Evolutionary conservation across 2,888 invertebrate species (phyloP).

Genomic region (Cephus rjabovi): DNA sequence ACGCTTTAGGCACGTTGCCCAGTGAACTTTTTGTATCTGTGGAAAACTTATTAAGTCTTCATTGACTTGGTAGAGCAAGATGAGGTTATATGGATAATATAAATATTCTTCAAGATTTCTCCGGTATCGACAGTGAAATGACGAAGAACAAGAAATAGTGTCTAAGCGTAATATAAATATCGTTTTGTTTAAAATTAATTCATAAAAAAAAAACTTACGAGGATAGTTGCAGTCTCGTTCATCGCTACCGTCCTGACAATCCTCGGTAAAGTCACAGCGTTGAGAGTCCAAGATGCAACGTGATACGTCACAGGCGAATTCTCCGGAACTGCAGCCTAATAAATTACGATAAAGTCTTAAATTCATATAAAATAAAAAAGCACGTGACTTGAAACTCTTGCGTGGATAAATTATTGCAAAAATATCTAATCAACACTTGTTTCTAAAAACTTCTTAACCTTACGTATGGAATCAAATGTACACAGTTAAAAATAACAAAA

Average conservation of each 20-base stretch:
- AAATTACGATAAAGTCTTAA: conserved; percentile 11
- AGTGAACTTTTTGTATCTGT: too few species aligned
- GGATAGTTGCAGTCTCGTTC: conserved; percentile 72
- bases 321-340: conserved; percentile 69
- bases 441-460: background rate
- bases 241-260: conserved; percentile 78
- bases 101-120: too few species aligned
- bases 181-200: background rate
- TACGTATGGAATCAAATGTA: background rate
- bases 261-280: conserved; percentile 71
- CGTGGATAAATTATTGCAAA: background rate
- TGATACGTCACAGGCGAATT: conserved; percentile 74
- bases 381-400: background rate
- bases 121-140: too few species aligned
- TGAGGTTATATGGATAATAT: too few species aligned
- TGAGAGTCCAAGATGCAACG: conserved; percentile 71
- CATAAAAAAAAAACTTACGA: conserved; percentile 42
- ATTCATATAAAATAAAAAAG: background rate
- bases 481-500: background rate
- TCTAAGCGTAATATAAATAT: background rate
- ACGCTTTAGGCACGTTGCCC: too few species aligned
- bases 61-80: too few species aligned
- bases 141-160: too few species aligned
- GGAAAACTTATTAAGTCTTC: too few species aligned
- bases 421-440: background rate